Base-by-base conservation (phyloP, 37 sponge, comb jelly and placozoan genomes). In the Bolinopsis microptera region DNA sequence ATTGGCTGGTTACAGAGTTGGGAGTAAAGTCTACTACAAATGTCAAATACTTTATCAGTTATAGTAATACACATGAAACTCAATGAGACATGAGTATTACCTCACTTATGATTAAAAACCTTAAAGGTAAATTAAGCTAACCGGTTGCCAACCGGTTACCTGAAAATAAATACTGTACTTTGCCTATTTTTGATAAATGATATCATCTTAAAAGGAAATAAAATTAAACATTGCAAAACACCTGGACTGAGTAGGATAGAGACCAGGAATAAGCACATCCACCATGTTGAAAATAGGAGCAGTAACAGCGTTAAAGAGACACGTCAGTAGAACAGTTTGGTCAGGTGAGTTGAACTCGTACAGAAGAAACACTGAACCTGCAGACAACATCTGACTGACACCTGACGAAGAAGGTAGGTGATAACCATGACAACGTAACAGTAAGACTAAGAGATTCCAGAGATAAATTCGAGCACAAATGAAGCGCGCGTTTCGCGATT, bases 301-400 rank as follows among this genome's bases (percentile, higher is more conserved):
- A n/a, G 92, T 93, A 30, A 93, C 93, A 24, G 94, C 93, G 83
- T 92, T 93, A 68, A 93, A 95, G 8, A 95, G 69, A 76, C 95
- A 95, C 3, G 94, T 90, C 32, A 95, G 82, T 30, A 40, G 30
- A n/a, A 95, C 32, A 16, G 92, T 92, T 26, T 72, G 39, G 23
- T 26, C 90, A 23, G 92, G 93, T 26, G 38, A 32, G 33, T 48
- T 76, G 69, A 93, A 93, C 74, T 48, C 24, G 93, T 93, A 95
- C 24, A 95, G 93, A 69, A 67, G 76, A 69, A 95, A 95, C 38
- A 93, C 94, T 82, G 92, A 92, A 25, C 93, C 32, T 23, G 95
- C 92, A 68, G 95, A 95, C 21, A 95, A 69, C 2, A 93, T 68
- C 92, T 69, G 25, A 35, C 92, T 39, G 3, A 69, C 77, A 69